Evolutionary conservation across 2,797 vertebrate species (phyloP).

Genomic region (Gadopsis bispinosus): DNA sequence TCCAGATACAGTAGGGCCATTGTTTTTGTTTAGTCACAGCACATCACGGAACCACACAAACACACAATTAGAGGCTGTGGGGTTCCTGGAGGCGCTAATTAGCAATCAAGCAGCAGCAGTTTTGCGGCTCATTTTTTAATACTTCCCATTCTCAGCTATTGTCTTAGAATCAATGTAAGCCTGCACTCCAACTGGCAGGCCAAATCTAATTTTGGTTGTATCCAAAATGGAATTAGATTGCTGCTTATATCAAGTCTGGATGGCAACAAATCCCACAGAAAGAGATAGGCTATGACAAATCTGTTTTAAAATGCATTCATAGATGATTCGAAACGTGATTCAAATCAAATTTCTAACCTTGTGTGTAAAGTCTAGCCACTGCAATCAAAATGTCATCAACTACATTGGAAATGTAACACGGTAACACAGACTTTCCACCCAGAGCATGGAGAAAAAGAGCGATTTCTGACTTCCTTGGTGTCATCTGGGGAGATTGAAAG

Average conservation of each 20-base stretch:
- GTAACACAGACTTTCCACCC: background rate
- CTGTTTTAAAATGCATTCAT: slow-evolving; percentile 43
- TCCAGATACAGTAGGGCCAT: slow-evolving; percentile 61
- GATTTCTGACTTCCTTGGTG: background rate
- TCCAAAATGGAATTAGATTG: slow-evolving; percentile 44
- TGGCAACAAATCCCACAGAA: slow-evolving; percentile 28
- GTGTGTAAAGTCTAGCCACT: background rate
- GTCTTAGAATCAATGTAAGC: slow-evolving; percentile 29
- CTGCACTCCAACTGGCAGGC: slow-evolving; percentile 19
- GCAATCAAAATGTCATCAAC: slow-evolving; percentile 14
- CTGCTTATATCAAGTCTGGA: slow-evolving; percentile 33
- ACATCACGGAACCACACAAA: slow-evolving; percentile 70
- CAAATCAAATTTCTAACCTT: slow-evolving; percentile 32
- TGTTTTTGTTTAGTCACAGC: slow-evolving; percentile 78
- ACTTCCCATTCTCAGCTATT: slow-evolving; percentile 16
- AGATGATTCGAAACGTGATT: slow-evolving; percentile 37
- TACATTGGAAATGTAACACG: slow-evolving; percentile 1
- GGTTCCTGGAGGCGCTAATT: slow-evolving; percentile 72
- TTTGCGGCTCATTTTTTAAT: slow-evolving; percentile 23
- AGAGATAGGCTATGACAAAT: slow-evolving; percentile 29
- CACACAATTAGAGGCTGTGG: slow-evolving; percentile 73
- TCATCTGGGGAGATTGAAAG: slow-evolving; percentile 20
- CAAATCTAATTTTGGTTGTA: slow-evolving; percentile 47
- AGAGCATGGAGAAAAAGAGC: background rate
- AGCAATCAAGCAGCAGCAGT: slow-evolving; percentile 60